These are phyloP conservation scores for Poecilus cupreus DNA, from an alignment of 2,888 invertebrate genomes.

Conservation along the genomic window DNA sequence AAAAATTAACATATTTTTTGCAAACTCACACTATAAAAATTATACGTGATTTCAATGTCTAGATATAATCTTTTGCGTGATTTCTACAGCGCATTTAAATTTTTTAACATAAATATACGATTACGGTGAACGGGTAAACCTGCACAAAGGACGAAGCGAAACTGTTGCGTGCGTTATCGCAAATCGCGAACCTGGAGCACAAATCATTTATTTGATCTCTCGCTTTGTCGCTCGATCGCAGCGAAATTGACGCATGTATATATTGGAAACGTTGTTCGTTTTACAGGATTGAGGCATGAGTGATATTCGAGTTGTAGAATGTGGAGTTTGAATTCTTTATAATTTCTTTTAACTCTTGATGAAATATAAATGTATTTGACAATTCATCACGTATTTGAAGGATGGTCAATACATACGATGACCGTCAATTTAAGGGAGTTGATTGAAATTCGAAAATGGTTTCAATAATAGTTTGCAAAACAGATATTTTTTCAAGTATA, in stretches of 20 bases:
- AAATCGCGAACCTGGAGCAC: neutral
- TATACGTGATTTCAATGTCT: constrained; percentile 26
- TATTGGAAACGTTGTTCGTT: neutral
- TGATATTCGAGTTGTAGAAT: too few species aligned
- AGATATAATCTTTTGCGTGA: constrained; percentile 49
- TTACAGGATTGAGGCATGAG: neutral
- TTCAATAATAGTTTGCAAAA: too few species aligned
- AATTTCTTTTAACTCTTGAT: too few species aligned
- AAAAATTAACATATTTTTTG: constrained; percentile 35
- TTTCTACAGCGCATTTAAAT: constrained; percentile 28
- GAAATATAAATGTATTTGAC: too few species aligned
- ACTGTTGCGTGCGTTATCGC: constrained; percentile 21
- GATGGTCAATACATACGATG: too few species aligned
- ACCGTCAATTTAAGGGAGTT: too few species aligned
- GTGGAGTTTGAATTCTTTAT: too few species aligned
- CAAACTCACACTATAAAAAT: constrained; percentile 6
- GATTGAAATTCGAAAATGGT: too few species aligned
- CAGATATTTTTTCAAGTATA: too few species aligned
- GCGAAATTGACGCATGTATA: neutral
- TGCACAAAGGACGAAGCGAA: neutral
- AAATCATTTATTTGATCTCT: constrained; percentile 28
- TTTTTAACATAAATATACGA: constrained; percentile 50
- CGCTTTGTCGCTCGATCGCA: neutral
- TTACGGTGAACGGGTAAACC: constrained; percentile 31
- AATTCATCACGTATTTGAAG: too few species aligned